These are phyloP conservation scores for Arizona elegans DNA, from an alignment of 2,113 vertebrate species.

Conservation along the genomic window DNA sequence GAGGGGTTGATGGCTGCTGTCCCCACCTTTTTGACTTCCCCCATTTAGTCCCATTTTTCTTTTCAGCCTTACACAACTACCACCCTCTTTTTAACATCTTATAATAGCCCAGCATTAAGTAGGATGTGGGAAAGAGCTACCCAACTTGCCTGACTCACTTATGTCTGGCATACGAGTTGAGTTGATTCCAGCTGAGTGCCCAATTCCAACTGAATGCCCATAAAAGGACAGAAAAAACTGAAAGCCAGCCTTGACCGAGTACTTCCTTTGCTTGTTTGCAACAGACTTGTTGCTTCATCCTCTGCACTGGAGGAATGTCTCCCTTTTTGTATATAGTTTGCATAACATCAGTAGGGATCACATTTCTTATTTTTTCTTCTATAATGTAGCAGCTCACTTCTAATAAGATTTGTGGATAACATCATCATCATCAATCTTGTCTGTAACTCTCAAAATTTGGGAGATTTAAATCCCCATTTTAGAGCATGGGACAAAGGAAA, in stretches of 20 bases:
- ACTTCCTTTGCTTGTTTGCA: conserved; percentile 25
- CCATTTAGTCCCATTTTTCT: neutral
- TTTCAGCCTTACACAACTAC: neutral
- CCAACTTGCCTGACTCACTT: conserved; percentile 1
- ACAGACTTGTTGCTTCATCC: neutral
- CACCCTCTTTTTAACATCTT: neutral
- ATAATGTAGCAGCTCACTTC: neutral
- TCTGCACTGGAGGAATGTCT: neutral
- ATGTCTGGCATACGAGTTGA: conserved; percentile 4
- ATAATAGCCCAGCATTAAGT: neutral
- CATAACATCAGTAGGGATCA: neutral
- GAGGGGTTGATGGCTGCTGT: neutral
- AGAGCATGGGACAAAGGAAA: neutral
- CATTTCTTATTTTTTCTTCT: too few species aligned
- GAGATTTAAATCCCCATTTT: neutral
- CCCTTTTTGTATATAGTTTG: neutral
- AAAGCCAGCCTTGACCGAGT: conserved; percentile 13
- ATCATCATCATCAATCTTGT: neutral
- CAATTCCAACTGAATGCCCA: neutral
- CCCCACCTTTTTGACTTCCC: neutral
- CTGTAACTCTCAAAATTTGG: neutral
- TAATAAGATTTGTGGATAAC: neutral
- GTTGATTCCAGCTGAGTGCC: conserved; percentile 12
- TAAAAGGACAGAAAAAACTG: conserved; percentile 38
- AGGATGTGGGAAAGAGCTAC: neutral